Evolutionary conservation across 2,113 vertebrate genomes (phyloP), one percentile per base, ranked within the genome.

Genomic region (Oncorhynchus gorbuscha): DNA sequence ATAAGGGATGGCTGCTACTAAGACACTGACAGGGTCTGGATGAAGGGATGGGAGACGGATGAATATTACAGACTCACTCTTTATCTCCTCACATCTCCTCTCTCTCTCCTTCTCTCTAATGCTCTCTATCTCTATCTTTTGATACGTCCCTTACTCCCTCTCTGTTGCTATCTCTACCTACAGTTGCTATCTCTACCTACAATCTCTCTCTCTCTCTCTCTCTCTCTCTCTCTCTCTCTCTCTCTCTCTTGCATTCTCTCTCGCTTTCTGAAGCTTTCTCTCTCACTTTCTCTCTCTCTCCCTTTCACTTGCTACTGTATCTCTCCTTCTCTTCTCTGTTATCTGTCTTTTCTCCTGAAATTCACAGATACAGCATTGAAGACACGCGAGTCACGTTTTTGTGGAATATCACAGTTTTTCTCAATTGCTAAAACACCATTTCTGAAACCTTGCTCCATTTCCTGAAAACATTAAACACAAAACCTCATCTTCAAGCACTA

Each of bases 41-140:
- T 65, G 74, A 75, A 87, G 70, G 87, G 49, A 78, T 71, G 49
- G 62, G 71, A 75, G 68, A 28, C 28, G 72, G 65, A 86, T 90
- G 76, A 88, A 90, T 90, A 90, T 88, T 90, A 89, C 18, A 76
- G 22, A 82, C 28, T 71, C 39, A n/a, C 66, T 69, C 74, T 30
- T 22, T 79, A 49, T 70, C 45, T 3, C n/a, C 75, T 64, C 28
- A 24, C 81, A 39, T 32, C 49, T 28, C 12, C 18, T 26, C 8
- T n/a, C 8, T n/a, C 18, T 67, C 69, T 84, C 35, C 0, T 51
- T 81, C 66, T 76, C 68, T 55, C 74, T 49, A 69, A 65, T 18
- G 28, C 58, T 72, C 11, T 48, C 32, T 66, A 18, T 59, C 69
- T 72, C 6, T 73, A 16, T 79, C n/a, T 58, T 72, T 48, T 71